These are phyloP conservation scores for Heliconius charithonia DNA, from an alignment of 2,888 invertebrate species.

Conservation along the genomic window DNA sequence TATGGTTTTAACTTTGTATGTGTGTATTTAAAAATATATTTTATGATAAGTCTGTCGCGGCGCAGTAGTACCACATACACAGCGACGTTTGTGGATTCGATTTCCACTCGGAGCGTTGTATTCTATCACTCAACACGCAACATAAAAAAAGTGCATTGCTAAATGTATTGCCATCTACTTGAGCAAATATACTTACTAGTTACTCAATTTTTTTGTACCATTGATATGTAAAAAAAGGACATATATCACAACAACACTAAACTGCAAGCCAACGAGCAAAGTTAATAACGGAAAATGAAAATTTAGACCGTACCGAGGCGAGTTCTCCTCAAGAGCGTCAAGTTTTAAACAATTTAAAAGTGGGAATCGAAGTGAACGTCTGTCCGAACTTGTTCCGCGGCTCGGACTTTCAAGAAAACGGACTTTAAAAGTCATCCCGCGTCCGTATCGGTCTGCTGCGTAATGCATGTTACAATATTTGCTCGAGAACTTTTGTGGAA, in stretches of 20 bases:
- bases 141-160: neutral
- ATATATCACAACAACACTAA: slow-evolving; percentile 25
- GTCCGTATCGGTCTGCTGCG: slow-evolving; percentile 47
- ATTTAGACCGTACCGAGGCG: slow-evolving; percentile 48
- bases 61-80: neutral
- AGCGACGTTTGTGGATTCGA: neutral
- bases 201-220: too few species aligned
- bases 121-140: neutral
- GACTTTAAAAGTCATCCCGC: slow-evolving; percentile 46
- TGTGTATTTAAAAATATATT: neutral
- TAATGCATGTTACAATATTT: slow-evolving; percentile 42
- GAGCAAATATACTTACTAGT: too few species aligned
- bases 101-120: neutral
- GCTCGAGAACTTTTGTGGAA: slow-evolving; percentile 28
- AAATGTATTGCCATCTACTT: too few species aligned
- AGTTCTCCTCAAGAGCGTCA: slow-evolving; percentile 47
- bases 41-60: neutral
- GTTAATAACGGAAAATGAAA: slow-evolving; percentile 51
- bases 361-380: slow-evolving; percentile 58
- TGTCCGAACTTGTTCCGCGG: slow-evolving; percentile 56
- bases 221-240: neutral
- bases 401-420: slow-evolving; percentile 48
- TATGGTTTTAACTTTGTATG: neutral
- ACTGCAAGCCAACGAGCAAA: slow-evolving; percentile 46
- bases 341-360: slow-evolving; percentile 60